Base-by-base conservation (phyloP, 2,888 invertebrate genomes). In the Creontiades dilutus region DNA sequence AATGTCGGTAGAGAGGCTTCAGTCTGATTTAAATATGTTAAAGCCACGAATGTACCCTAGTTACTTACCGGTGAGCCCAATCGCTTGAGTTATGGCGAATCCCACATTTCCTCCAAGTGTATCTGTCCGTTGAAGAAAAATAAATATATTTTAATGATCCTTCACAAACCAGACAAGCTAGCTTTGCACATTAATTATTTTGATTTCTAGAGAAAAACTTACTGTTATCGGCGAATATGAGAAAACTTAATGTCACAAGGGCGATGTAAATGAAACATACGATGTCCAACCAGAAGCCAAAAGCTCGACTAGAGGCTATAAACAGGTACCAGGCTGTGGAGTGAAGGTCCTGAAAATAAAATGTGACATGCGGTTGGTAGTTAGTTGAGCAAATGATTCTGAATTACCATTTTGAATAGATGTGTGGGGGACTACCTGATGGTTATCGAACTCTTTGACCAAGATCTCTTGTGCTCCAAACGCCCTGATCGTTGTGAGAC, bases 231-330 rank as follows among this genome's bases (percentile, higher is more conserved):
- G 47, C 37, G 5, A 92, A 89, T 0, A 97, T 93, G 89, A 99
- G 95, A 93, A 98, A 97, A 92, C 97, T 97, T 92, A 97, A 94
- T 0, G 98, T 97, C 0, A 99, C 98, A 78, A 97, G 93, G 0
- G 96, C 95, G 90, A 99, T 97, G 93, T 98, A 99, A 7, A 97
- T 91, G 0, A 97, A 95, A 93, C 98, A 98, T 86, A 98, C 95
- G 91, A 97, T 94, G 93, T 99, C 99, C 92, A 99, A 94, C 95
- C 97, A 97, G 92, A 98, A 97, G 0, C 98, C 99, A 93, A 99
- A 98, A 92, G 99, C 98, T 91, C 99, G 96, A 23, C 97, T 97
- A 7, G 97, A 96, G 0, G 97, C 95, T 89, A 99, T 95, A 93
- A 98, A 98, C 92, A 98, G 94, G 93, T 96, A 99, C 96, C 97